Conservation (phyloP, 2,888 invertebrate species). For the Agonopterix alstromeriana region DNA sequence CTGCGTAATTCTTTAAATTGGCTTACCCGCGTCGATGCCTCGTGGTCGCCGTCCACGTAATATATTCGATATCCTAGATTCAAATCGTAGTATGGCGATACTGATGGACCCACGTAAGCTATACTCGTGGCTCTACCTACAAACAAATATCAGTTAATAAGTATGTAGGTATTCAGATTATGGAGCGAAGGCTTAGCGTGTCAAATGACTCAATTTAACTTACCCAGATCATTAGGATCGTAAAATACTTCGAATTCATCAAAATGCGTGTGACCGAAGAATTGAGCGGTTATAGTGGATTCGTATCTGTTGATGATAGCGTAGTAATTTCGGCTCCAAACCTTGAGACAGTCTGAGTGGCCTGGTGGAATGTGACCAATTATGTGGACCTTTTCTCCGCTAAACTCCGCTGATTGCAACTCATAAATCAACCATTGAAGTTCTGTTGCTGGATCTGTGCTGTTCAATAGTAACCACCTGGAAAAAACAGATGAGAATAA, state of each 20-base stretch:
- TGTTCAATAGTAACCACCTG: conserved; percentile 94
- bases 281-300: conserved; percentile 92
- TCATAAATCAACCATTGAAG: conserved; percentile 97
- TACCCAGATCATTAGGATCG: conserved; percentile 87
- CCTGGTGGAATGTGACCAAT: conserved; percentile 98
- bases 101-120: conserved; percentile 95
- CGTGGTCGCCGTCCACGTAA: conserved; percentile 94
- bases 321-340: conserved; percentile 97
- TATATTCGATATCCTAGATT: conserved; percentile 98
- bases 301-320: conserved; percentile 93
- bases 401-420: conserved; percentile 94
- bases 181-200: not conserved
- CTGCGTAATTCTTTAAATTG: not conserved
- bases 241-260: conserved; percentile 97
- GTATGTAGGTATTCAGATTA: too few relatives aligned
- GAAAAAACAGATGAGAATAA: not conserved
- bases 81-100: conserved; percentile 93
- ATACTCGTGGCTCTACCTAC: conserved; percentile 87
- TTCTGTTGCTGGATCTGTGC: conserved; percentile 96
- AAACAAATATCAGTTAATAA: conserved; percentile 13
- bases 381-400: conserved; percentile 97
- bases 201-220: conserved; percentile 20
- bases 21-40: conserved; percentile 85
- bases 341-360: conserved; percentile 93
- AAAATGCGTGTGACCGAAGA: conserved; percentile 96